Conservation (phyloP, 2,888 invertebrate species). For the Geotrupes spiniger region DNA sequence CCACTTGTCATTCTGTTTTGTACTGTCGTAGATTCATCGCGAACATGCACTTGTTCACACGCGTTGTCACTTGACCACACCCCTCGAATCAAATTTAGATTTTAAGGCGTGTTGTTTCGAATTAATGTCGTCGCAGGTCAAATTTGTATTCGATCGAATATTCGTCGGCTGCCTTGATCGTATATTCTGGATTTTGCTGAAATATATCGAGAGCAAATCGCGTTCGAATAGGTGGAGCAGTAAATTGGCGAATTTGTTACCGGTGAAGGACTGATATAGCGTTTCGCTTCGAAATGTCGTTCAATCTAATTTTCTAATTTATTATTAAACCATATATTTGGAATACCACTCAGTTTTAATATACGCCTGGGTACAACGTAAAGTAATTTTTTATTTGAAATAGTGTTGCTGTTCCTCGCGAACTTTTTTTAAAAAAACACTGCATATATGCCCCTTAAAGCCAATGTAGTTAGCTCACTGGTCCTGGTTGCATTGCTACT, state of each 20-base stretch:
- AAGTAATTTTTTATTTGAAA: too few relatives aligned
- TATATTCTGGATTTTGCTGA: background rate
- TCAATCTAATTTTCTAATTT: constrained; percentile 15
- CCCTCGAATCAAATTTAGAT: constrained; percentile 9
- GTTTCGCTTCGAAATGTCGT: too few relatives aligned
- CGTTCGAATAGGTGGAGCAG: constrained; percentile 5
- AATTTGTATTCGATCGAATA: too few relatives aligned
- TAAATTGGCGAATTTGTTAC: constrained; percentile 17
- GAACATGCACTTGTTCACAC: constrained; percentile 18
- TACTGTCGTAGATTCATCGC: too few relatives aligned
- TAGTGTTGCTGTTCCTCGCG: too few relatives aligned
- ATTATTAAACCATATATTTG: constrained; percentile 11
- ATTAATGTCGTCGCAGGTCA: background rate
- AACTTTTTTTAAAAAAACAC: too few relatives aligned
- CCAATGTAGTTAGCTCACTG: too few relatives aligned
- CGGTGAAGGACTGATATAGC: background rate
- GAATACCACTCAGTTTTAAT: too few relatives aligned
- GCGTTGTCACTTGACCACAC: constrained; percentile 17
- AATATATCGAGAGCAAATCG: background rate
- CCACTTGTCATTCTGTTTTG: background rate
- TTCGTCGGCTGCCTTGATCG: background rate
- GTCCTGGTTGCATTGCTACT: too few relatives aligned
- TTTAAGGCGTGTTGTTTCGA: constrained; percentile 8
- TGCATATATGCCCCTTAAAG: too few relatives aligned
- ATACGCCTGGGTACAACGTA: too few relatives aligned